Conservation (phyloP, 2,797 vertebrate species). For the Phylloscopus collybita region DNA sequence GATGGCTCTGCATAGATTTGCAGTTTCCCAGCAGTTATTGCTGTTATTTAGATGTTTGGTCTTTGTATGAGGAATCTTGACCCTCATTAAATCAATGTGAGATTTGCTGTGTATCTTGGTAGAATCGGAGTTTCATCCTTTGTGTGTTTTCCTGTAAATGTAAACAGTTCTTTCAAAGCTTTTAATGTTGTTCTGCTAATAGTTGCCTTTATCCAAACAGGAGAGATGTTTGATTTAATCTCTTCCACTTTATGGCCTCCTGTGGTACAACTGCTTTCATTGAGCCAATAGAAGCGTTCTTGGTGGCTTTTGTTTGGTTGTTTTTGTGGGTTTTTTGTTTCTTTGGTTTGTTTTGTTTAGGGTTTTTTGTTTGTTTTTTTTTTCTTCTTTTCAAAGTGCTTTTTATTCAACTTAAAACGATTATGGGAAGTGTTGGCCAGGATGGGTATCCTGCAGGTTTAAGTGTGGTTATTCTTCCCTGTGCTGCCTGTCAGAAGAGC, state of each 20-base stretch:
- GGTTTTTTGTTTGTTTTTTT: too few relatives aligned
- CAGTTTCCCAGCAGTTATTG: background rate
- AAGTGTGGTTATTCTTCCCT: background rate
- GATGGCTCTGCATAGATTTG: background rate
- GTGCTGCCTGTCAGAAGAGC: background rate
- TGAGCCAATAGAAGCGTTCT: background rate
- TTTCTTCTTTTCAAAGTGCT: background rate
- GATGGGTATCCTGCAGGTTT: background rate
- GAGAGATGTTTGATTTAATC: background rate
- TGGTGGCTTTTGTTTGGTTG: background rate
- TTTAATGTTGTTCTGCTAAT: background rate
- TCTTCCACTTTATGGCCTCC: background rate
- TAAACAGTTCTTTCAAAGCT: constrained; percentile 7
- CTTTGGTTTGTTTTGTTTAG: background rate
- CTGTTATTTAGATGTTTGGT: constrained; percentile 1
- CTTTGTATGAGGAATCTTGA: background rate
- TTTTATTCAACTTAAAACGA: background rate
- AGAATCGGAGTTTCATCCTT: background rate
- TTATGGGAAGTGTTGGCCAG: background rate
- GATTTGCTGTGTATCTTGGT: background rate
- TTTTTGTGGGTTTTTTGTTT: background rate
- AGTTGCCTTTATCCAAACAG: background rate
- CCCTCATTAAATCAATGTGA: background rate
- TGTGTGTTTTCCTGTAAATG: background rate
- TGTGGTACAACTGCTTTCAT: background rate